phyloP scores from a whole-genome alignment of 1,140 invertebrate genomes.

The Drosophila kikkawai region DNA sequence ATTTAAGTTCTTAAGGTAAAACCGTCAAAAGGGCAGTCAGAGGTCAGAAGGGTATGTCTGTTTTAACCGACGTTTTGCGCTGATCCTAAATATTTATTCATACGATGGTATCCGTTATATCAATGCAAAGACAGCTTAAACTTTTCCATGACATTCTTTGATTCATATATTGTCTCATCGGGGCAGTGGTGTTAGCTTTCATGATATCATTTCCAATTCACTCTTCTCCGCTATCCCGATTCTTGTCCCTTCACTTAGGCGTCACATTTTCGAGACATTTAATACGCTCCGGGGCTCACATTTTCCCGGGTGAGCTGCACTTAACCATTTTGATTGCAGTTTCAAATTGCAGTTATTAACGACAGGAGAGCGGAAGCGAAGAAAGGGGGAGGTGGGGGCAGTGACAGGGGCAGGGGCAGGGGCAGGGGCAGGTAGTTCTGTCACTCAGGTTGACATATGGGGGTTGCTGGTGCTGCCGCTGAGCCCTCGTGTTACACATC shows the following conservation, averaged over 20 bases:
- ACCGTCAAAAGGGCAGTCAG: no score
- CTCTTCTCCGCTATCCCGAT: not conserved
- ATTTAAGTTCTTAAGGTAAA: not conserved
- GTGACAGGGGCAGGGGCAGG: not conserved
- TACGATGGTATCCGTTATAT: no score
- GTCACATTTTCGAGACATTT: slow-evolving; percentile 56
- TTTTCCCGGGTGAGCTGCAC: slow-evolving; percentile 29
- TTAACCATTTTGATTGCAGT: slow-evolving; percentile 69
- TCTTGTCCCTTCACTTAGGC: slow-evolving; percentile 24
- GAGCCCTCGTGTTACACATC: slow-evolving; percentile 29
- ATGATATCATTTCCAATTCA: slow-evolving; percentile 3
- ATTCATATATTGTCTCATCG: not conserved
- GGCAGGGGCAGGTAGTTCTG: slow-evolving; percentile 29
- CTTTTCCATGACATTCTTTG: not conserved
- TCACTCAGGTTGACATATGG: slow-evolving; percentile 61
- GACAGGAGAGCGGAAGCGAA: slow-evolving; percentile 22
- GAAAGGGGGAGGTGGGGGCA: not conserved
- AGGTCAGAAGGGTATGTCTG: no score
- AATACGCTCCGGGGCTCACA: slow-evolving; percentile 32
- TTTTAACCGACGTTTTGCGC: no score
- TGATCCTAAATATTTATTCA: no score
- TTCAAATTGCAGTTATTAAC: slow-evolving; percentile 73
- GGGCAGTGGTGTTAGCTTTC: slow-evolving; percentile 8
- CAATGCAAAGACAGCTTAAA: not conserved
- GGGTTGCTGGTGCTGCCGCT: slow-evolving; percentile 35